Conservation (phyloP, 64 coral and sea anemone species). For the Stichodactyla mertensii region DNA sequence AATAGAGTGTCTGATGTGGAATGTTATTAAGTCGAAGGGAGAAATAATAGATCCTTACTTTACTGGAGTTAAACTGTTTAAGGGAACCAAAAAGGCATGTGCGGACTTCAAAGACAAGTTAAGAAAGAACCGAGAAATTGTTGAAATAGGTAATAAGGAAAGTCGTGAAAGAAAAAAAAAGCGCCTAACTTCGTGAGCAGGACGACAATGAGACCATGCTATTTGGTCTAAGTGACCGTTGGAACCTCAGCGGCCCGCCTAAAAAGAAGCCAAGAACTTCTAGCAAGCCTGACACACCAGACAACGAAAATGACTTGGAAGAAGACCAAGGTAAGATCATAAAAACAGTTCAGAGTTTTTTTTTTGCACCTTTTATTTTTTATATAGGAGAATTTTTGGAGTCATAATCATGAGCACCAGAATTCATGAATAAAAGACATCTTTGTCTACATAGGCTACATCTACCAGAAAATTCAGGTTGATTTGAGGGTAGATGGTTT, state of each 20-base stretch:
- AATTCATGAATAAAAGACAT: no score
- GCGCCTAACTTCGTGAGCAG: slow-evolving; percentile 2
- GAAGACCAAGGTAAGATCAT: background rate
- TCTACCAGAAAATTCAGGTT: no score
- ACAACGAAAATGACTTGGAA: background rate
- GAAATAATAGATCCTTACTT: background rate
- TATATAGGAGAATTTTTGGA: background rate
- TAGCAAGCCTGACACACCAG: slow-evolving; percentile 1
- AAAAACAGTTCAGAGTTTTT: background rate
- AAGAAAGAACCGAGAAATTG: no score
- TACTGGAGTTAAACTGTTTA: slow-evolving; percentile 10
- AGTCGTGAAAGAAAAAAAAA: slow-evolving; percentile 29
- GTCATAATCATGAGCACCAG: no score
- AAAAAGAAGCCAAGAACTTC: background rate
- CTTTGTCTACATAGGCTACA: no score
- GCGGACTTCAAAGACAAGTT: background rate
- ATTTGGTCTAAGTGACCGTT: background rate
- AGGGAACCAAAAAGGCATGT: slow-evolving; percentile 37
- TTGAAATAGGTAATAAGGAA: slow-evolving; percentile 28
- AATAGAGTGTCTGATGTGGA: slow-evolving; percentile 23
- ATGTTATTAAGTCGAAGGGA: background rate
- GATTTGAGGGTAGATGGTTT: no score
- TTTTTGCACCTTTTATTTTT: background rate
- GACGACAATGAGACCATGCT: background rate
- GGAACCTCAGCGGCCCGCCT: background rate